phyloP scores from a whole-genome alignment of 2,113 vertebrate species.

The Dicaeum eximium region DNA sequence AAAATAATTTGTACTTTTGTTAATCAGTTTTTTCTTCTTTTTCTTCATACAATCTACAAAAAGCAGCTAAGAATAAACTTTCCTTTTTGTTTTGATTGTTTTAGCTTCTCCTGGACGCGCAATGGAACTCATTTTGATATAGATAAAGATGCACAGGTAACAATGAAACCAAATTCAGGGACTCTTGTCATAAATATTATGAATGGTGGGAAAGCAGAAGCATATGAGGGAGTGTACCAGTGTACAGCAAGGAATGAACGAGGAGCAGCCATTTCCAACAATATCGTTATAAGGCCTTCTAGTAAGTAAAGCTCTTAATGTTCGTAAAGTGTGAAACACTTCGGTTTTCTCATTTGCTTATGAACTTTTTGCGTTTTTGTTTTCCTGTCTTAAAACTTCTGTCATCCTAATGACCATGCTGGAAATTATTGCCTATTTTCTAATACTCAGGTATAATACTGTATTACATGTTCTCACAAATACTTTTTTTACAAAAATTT shows the following conservation, averaged over 20 bases:
- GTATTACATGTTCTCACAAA: conserved; percentile 4
- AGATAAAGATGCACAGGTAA: conserved; percentile 84
- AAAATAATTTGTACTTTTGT: neutral
- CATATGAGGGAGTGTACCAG: conserved; percentile 92
- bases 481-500: neutral
- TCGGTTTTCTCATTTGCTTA: neutral
- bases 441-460: neutral
- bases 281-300: conserved; percentile 88
- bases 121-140: conserved; percentile 94
- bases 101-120: conserved; percentile 94
- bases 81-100: neutral
- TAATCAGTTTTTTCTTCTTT: neutral
- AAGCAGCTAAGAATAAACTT: neutral
- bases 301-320: conserved; percentile 75
- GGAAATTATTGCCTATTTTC: conserved; percentile 52
- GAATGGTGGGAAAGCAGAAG: conserved; percentile 83
- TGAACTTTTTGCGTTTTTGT: neutral
- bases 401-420: conserved; percentile 56
- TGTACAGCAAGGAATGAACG: conserved; percentile 91
- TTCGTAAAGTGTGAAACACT: neutral
- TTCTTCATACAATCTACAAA: neutral
- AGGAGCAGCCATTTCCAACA: conserved; percentile 92
- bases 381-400: neutral
- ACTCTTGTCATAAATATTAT: conserved; percentile 90
- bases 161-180: conserved; percentile 85